Evolutionary conservation across 2,113 vertebrate genomes (phyloP), one percentile per base, ranked within the genome.

Genomic region (Oxyura jamaicensis): DNA sequence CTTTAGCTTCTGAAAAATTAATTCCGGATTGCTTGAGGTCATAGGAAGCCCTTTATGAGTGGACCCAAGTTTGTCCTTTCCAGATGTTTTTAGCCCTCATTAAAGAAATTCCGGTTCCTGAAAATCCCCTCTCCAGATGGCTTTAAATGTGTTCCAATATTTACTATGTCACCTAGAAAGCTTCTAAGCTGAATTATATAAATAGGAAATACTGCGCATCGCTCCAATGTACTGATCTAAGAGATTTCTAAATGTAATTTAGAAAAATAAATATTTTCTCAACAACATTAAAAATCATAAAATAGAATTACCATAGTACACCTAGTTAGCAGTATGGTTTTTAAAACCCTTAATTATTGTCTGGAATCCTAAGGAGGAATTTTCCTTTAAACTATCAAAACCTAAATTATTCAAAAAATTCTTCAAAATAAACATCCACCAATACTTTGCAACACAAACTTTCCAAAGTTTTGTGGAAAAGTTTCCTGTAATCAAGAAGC

Each of bases 101-200:
- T 90, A 83, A 94, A 91, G 83, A 86, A 77, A 95, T 95, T 95
- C 90, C 12, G 2, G 68, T 94, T 96, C 93, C 95, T 93, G 85
- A 96, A 97, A 97, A 96, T 93, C 85, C 80, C 17, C 46, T 93
- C 80, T 88, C 85, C 93, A 90, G 83, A 60, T 93, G 93, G 86
- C 60, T 91, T 48, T 81, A 95, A 91, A 68, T 80, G 48, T 83
- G 60, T 90, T 95, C 68, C 73, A 60, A 5, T 91, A 83, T 86
- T 94, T 93, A 56, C 83, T 95, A 10, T 90, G 72, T 93, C 85
- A 90, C 62, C 91, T 88, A 90, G 85, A 94, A 96, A 88, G 73
- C 60, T 90, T 80, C 46, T 67, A 62, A 91, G 52, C 46, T 71
- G 52, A 81, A 68, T 91, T 86, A n/a, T 52, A 29, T 60, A 91